Evolutionary conservation across 2,113 vertebrate species (phyloP).

Genomic region (Psophia crepitans): DNA sequence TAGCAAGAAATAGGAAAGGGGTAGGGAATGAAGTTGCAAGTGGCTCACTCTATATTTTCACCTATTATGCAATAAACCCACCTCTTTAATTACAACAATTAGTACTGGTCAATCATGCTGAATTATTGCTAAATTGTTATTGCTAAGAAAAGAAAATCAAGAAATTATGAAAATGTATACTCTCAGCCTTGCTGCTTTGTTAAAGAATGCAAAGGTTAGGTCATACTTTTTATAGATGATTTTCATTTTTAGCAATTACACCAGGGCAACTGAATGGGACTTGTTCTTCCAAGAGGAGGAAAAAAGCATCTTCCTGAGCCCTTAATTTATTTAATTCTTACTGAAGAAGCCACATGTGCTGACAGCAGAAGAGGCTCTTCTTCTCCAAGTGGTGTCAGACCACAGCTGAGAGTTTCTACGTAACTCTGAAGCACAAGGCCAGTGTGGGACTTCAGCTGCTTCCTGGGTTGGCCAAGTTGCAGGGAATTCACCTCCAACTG

Average conservation of each 20-base stretch:
- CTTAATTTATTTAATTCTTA: neutral
- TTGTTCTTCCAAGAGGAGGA: neutral
- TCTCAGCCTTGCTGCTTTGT: neutral
- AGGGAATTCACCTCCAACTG: neutral
- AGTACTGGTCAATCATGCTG: neutral
- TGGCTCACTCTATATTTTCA: neutral
- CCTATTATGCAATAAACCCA: neutral
- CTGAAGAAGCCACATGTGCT: neutral
- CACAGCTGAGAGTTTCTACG: neutral
- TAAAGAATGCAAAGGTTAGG: neutral
- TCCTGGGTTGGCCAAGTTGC: neutral
- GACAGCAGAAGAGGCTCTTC: neutral
- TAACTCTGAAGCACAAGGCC: neutral
- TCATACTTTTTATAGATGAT: neutral
- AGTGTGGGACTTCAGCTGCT: accelerated
- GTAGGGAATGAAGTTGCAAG: neutral
- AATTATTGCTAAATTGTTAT: neutral
- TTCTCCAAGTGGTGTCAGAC: neutral
- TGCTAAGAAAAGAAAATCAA: neutral
- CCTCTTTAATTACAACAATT: neutral
- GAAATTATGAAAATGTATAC: neutral
- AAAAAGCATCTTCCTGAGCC: neutral
- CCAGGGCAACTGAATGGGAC: neutral
- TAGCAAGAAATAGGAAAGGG: neutral
- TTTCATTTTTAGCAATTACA: neutral